Evolutionary conservation across 2,888 invertebrate genomes (phyloP), one percentile per base, ranked within the genome.

Genomic region (Metellina segmentata): DNA sequence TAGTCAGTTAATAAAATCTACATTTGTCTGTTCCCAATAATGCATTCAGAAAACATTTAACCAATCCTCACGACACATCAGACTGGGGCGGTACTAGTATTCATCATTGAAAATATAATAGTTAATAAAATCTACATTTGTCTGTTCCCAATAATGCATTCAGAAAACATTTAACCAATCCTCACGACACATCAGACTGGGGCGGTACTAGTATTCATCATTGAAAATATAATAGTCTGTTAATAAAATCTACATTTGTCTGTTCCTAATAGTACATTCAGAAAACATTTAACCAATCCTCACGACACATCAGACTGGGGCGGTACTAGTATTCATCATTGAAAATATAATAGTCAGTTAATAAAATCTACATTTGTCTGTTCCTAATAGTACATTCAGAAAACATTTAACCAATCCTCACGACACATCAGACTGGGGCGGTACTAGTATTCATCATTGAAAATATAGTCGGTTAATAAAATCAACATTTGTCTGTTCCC

Each of bases 261-360:
- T 34, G 34, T 34, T 34, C 34, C 1, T 4, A 4, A 34, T 34
- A 34, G 34, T 34, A 34, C n/a, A n/a, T 34, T 77, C 77, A 77
- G 77, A 77, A n/a, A n/a, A n/a, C 49, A 77, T 77, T 49, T 0
- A 16, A 51, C 51, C 77, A 61, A 61, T 61, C 77, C 51, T 49
- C 77, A 77, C n/a, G n/a, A 52, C 7, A 51, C 16, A 8, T 77
- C 77, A 77, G 51, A 16, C 51, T 77, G 51, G 75, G 75, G 48
- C 75, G 75, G 51, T 48, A 77, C 48, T 49, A 11, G n/a, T 5
- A 8, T 34, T 74, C 48, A 72, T 34, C 72, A 74, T 20, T 9
- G 9, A 8, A 20, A 74, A 11, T 61, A 11, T 61, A 4, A 11
- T 61, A 4, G 13, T 61, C 13, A 11, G 9, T 61, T 61, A n/a